These are phyloP conservation scores for Petrosia ficiformis DNA, from an alignment of 37 sponge, comb jelly and placozoan genomes.

Conservation along the genomic window DNA sequence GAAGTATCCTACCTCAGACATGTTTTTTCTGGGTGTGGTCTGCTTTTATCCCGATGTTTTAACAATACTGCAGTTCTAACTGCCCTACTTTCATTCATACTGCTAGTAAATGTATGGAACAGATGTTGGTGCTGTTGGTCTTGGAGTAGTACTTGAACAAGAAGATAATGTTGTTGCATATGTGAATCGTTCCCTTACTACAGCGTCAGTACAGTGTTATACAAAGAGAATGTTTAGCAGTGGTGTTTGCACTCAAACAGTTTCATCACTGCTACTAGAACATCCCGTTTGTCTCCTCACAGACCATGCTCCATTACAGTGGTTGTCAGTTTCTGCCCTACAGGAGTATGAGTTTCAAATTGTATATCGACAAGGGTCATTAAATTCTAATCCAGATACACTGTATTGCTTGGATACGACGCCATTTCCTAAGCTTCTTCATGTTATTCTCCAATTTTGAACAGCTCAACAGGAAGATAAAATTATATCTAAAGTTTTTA, in stretches of 20 bases:
- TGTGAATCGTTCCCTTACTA: slow-evolving; percentile 14
- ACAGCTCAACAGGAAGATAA: too few species aligned
- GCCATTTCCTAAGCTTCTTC: too few species aligned
- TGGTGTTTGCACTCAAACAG: slow-evolving; percentile 49
- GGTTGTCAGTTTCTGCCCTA: slow-evolving; percentile 42
- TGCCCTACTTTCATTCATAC: slow-evolving; percentile 16
- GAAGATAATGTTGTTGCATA: slow-evolving; percentile 26
- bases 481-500: too few species aligned
- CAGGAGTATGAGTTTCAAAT: slow-evolving; percentile 52
- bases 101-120: slow-evolving; percentile 15
- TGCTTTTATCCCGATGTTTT: neutral
- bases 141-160: slow-evolving; percentile 22
- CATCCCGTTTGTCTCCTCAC: slow-evolving; percentile 22
- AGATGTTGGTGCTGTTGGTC: slow-evolving; percentile 35
- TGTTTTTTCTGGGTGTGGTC: neutral
- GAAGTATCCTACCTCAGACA: slow-evolving; percentile 6
- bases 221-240: slow-evolving; percentile 49
- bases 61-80: neutral
- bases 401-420: too few species aligned
- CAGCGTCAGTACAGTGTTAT: slow-evolving; percentile 27
- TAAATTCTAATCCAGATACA: slow-evolving; percentile 57
- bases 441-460: too few species aligned
- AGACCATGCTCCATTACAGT: slow-evolving; percentile 39
- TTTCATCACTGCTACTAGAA: slow-evolving; percentile 52
- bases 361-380: slow-evolving; percentile 22